Conservation (phyloP, 2,113 vertebrate genomes). For the Tor tambroides region DNA sequence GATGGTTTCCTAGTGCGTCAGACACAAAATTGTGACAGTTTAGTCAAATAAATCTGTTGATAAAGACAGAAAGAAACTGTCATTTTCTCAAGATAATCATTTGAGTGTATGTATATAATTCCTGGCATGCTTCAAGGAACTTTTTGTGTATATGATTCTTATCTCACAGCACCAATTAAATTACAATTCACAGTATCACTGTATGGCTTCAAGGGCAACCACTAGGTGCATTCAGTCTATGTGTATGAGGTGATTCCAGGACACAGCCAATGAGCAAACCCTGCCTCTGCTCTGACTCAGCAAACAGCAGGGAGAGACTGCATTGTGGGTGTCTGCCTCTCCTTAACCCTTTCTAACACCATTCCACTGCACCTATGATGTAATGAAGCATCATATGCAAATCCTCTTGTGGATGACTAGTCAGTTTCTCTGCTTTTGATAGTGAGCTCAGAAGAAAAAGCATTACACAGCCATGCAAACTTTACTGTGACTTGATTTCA, state of each 20-base stretch:
- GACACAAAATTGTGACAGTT: background rate
- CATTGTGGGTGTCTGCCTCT: constrained; percentile 62
- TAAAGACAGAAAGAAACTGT: background rate
- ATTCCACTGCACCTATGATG: constrained; percentile 40
- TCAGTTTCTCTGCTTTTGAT: background rate
- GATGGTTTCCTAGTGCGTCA: constrained; percentile 81
- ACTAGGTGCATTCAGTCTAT: constrained; percentile 42
- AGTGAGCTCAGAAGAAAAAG: too few species aligned
- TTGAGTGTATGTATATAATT: background rate
- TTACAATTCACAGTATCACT: background rate
- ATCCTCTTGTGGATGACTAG: background rate
- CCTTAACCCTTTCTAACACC: constrained; percentile 55
- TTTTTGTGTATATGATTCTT: background rate
- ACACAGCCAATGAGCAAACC: constrained; percentile 68
- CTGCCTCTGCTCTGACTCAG: constrained; percentile 73
- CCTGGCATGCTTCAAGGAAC: too few species aligned
- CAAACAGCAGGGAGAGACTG: constrained; percentile 45
- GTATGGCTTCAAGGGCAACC: constrained; percentile 65
- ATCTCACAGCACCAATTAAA: too few species aligned
- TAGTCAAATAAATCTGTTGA: too few species aligned
- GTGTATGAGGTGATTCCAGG: constrained; percentile 64
- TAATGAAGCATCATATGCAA: constrained; percentile 28
- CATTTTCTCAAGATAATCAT: background rate
- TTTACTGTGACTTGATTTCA: background rate
- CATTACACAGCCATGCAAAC: background rate